Conservation (phyloP, 1,140 invertebrate species). For the Lordiphosa mommai region DNA sequence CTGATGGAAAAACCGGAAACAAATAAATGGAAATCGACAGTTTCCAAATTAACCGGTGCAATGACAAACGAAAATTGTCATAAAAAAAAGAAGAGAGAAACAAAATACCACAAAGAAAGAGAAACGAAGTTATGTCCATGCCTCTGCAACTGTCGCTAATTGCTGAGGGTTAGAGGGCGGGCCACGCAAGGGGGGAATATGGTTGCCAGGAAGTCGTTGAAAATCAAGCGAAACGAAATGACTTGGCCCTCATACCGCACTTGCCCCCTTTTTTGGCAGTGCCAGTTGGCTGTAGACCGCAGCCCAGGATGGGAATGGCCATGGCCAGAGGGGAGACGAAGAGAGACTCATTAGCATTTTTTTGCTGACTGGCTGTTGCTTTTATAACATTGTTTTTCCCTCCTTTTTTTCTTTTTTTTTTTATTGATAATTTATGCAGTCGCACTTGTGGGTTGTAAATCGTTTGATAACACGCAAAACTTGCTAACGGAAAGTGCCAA, state of each 20-base stretch:
- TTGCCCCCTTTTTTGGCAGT: constrained; percentile 9
- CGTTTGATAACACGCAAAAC: constrained; percentile 74
- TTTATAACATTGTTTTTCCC: constrained; percentile 55
- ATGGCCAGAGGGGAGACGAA: constrained; percentile 6
- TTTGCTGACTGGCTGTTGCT: constrained; percentile 59
- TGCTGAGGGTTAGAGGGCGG: constrained; percentile 42
- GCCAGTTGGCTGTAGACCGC: constrained; percentile 55
- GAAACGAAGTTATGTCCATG: constrained; percentile 40
- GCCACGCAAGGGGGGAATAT: constrained; percentile 16
- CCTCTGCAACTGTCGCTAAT: constrained; percentile 72
- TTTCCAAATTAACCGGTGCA: constrained; percentile 68
- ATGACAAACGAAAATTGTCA: constrained; percentile 60
- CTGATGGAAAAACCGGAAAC: constrained; percentile 42
- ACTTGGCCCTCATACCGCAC: constrained; percentile 37
- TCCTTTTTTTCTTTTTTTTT: constrained; percentile 31
- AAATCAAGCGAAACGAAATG: constrained; percentile 74
- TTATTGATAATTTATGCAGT: constrained; percentile 76
- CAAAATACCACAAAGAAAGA: constrained; percentile 3
- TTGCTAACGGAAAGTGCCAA: constrained; percentile 68
- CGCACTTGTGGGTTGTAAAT: constrained; percentile 72
- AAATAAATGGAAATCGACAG: constrained; percentile 71
- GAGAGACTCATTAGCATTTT: constrained; percentile 72
- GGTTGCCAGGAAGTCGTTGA: constrained; percentile 68
- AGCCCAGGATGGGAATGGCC: constrained; percentile 12
- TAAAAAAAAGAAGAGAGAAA: constrained; percentile 37